phyloP scores from a whole-genome alignment of 2,113 vertebrate species.

The Rhabdornis inornatus region DNA sequence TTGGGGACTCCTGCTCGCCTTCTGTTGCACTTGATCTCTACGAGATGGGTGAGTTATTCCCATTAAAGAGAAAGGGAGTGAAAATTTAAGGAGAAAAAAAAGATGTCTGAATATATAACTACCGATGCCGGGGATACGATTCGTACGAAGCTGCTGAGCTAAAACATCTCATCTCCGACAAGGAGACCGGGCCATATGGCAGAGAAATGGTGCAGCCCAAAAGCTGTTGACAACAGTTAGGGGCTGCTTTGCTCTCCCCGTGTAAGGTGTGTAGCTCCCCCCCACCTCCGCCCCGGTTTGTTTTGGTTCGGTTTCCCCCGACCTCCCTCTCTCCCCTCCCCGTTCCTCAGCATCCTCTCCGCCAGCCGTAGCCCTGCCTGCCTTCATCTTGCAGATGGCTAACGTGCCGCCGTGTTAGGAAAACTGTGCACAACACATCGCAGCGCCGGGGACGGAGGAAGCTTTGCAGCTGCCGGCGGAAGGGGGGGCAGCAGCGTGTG shows the following conservation, averaged over 20 bases:
- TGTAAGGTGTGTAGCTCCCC: slow-evolving; percentile 13
- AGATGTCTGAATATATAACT: slow-evolving; percentile 2
- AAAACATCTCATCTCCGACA: slow-evolving; percentile 1
- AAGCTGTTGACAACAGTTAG: slow-evolving; percentile 65
- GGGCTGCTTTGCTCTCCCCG: slow-evolving; percentile 4
- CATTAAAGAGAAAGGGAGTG: slow-evolving; percentile 39
- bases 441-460: neutral
- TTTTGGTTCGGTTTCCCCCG: neutral
- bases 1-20: slow-evolving; percentile 52
- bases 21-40: slow-evolving; percentile 14
- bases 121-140: slow-evolving; percentile 24
- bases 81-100: slow-evolving; percentile 18
- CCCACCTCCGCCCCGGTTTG: neutral
- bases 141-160: slow-evolving; percentile 16
- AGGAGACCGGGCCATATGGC: slow-evolving; percentile 50
- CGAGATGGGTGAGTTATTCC: slow-evolving; percentile 59
- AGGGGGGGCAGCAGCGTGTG: neutral
- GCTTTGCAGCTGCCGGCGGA: neutral
- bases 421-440: slow-evolving; percentile 20
- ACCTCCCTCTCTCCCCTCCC: neutral
- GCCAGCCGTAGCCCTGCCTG: slow-evolving; percentile 18
- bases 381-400: slow-evolving; percentile 45
- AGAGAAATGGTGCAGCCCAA: slow-evolving; percentile 63
- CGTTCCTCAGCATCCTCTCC: neutral
- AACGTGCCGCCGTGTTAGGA: slow-evolving; percentile 11